Conservation (phyloP, 2,113 vertebrate genomes). For the Notarius quadriscutis region DNA sequence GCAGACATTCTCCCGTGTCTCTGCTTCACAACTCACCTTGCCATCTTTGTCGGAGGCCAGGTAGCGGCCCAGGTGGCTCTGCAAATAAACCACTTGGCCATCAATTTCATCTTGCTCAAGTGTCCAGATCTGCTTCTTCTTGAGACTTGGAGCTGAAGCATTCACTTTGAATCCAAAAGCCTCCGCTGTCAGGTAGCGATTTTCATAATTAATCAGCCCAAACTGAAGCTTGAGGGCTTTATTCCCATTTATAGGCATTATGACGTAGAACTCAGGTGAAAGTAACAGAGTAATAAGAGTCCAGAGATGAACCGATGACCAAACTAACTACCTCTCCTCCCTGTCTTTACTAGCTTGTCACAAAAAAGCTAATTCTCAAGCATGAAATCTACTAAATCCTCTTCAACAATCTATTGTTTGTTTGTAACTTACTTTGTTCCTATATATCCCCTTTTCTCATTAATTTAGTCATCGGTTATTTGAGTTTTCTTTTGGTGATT, state of each 20-base stretch:
- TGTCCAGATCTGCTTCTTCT: conserved; percentile 93
- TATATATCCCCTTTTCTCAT: conserved; percentile 28
- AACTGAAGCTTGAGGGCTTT: conserved; percentile 89
- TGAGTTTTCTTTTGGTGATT: conserved; percentile 27
- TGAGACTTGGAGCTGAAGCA: conserved; percentile 88
- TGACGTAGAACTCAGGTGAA: conserved; percentile 52
- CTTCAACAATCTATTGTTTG: conserved; percentile 21
- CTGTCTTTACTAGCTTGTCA: conserved; percentile 16
- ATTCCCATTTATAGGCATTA: conserved; percentile 90
- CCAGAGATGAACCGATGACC: conserved; percentile 23
- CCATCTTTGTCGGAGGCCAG: conserved; percentile 88
- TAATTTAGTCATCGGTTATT: background rate
- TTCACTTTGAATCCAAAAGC: conserved; percentile 94
- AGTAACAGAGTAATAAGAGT: conserved; percentile 10
- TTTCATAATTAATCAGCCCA: conserved; percentile 86
- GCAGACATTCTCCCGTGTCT: conserved; percentile 77
- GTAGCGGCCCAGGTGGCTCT: conserved; percentile 91
- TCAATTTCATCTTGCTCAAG: conserved; percentile 88
- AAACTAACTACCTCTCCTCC: conserved; percentile 4
- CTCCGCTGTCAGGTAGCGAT: conserved; percentile 92
- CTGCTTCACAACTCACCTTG: conserved; percentile 84
- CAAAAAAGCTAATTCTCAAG: background rate
- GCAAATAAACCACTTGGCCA: conserved; percentile 82
- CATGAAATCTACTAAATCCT: conserved; percentile 15
- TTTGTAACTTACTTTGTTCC: conserved; percentile 37